Conservation (phyloP, 2,113 vertebrate species). For the Sterrhoptilus dennistouni region DNA sequence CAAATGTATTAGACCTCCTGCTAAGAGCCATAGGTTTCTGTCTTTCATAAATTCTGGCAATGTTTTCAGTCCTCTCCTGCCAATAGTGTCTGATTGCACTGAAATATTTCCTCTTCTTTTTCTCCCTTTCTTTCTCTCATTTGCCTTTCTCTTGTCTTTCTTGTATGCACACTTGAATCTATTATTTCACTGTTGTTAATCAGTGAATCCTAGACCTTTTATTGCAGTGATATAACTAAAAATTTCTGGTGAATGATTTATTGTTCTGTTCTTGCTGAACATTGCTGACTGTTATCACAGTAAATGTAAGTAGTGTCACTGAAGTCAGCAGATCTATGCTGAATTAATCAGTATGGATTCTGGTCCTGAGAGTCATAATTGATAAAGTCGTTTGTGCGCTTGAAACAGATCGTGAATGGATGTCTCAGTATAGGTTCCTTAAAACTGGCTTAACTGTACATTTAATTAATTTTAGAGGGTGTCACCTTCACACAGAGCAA, state of each 20-base stretch:
- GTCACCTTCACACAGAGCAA: neutral
- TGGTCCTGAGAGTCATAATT: neutral
- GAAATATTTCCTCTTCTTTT: neutral
- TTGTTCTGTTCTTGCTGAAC: neutral
- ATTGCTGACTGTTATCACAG: neutral
- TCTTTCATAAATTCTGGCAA: neutral
- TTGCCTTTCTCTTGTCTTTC: neutral
- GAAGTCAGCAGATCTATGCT: constrained; percentile 23
- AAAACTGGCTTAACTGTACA: neutral
- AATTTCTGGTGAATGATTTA: neutral
- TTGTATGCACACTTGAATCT: neutral
- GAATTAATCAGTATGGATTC: constrained; percentile 41
- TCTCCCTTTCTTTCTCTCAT: neutral
- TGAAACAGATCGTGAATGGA: neutral
- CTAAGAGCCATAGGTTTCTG: neutral
- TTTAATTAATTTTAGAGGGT: neutral
- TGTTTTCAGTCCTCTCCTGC: neutral
- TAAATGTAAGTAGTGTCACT: constrained; percentile 17
- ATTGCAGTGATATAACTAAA: neutral
- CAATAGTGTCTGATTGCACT: neutral
- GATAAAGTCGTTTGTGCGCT: neutral
- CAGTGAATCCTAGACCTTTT: neutral
- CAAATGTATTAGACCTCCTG: neutral
- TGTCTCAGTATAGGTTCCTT: neutral
- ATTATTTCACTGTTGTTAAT: neutral